Percentiles rank a stretch among this genome's conserved stretches.
Evolutionary conservation across 2,888 invertebrate genomes (phyloP).

Genomic region (Xestoiulus laeticollis): DNA sequence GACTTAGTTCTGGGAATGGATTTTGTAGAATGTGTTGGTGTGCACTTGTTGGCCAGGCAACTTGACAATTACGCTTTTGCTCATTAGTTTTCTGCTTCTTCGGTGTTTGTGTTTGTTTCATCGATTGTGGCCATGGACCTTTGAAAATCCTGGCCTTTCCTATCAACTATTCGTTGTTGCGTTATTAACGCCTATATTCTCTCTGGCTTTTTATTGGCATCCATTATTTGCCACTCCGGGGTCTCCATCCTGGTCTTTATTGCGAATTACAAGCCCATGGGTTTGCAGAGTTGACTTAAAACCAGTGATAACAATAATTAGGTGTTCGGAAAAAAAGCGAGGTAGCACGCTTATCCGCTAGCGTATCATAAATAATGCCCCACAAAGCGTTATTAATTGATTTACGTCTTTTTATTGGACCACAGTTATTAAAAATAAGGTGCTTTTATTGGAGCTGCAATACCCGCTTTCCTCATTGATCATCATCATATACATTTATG

Average conservation of each 20-base stretch:
- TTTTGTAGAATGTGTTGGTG: not conserved
- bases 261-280: not conserved
- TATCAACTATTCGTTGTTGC: not conserved
- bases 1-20: not conserved
- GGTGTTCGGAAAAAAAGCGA: not conserved
- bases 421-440: not conserved
- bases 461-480: not conserved
- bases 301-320: not conserved
- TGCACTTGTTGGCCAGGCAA: constrained; percentile 1
- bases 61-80: constrained; percentile 34
- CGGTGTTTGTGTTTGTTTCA: not conserved
- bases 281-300: not conserved
- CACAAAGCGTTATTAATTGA: constrained; percentile 25
- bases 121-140: not conserved
- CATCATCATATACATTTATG: not conserved
- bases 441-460: not conserved
- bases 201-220: not conserved
- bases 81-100: constrained; percentile 30
- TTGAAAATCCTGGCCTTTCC: constrained; percentile 18
- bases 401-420: not conserved
- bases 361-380: not conserved
- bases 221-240: not conserved
- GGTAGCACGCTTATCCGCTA: not conserved
- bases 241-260: not conserved
- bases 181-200: constrained; percentile 29